These are phyloP conservation scores for Drosophila miranda DNA, from an alignment of 1,140 invertebrate genomes.

Conservation along the genomic window DNA sequence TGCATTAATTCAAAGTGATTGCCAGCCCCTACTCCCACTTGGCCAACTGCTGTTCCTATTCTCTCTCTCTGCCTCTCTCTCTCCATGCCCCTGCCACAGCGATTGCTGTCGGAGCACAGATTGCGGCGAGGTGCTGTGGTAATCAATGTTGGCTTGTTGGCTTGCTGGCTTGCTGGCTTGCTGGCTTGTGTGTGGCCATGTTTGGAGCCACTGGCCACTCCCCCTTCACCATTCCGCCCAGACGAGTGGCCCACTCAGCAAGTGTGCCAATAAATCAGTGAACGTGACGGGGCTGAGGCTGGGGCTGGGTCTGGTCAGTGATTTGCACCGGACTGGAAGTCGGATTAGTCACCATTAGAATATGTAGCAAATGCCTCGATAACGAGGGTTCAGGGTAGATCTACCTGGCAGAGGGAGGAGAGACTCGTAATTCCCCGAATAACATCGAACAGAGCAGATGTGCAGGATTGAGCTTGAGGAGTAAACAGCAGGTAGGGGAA, in stretches of 20 bases:
- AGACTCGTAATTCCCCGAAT: no score
- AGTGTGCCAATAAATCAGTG: slow-evolving; percentile 75
- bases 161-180: not conserved
- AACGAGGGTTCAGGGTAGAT: no score
- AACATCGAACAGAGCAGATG: no score
- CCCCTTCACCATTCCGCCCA: slow-evolving; percentile 2
- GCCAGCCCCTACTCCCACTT: slow-evolving; percentile 42
- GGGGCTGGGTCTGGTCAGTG: slow-evolving; percentile 8
- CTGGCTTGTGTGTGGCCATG: slow-evolving; percentile 31
- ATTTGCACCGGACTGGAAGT: slow-evolving; percentile 14
- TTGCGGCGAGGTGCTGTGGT: slow-evolving; percentile 17
- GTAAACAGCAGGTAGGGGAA: no score
- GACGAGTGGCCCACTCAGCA: slow-evolving; percentile 58
- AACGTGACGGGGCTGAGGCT: slow-evolving; percentile 35
- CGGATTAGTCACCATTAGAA: not conserved
- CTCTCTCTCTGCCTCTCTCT: slow-evolving; percentile 1
- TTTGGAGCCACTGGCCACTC: slow-evolving; percentile 22
- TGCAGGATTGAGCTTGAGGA: no score
- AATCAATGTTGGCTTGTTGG: slow-evolving; percentile 36
- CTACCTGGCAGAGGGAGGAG: no score
- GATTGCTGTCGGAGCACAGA: no score
- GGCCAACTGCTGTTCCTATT: slow-evolving; percentile 51
- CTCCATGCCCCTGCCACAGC: not conserved
- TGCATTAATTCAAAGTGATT: slow-evolving; percentile 52
- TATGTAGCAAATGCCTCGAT: no score